Evolutionary conservation across 2,113 vertebrate genomes (phyloP).

Genomic region (Chlamydotis undulata): DNA sequence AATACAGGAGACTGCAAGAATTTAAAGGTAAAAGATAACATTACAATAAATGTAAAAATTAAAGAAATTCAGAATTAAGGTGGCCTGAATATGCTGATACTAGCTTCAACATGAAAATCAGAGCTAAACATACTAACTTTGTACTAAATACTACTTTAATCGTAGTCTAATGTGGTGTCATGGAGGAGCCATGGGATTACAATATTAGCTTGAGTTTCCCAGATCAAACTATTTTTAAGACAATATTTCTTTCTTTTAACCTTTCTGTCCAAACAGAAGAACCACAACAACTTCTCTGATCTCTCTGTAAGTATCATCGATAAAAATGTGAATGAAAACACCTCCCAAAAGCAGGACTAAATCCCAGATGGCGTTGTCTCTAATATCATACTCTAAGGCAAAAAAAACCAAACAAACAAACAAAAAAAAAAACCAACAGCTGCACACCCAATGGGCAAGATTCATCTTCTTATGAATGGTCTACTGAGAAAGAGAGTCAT

Average conservation of each 20-base stretch:
- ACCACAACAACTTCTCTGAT: background rate
- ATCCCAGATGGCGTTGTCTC: background rate
- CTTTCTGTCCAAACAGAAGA: background rate
- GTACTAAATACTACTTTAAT: background rate
- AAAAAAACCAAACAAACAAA: background rate
- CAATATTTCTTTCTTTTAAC: background rate
- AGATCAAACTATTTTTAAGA: background rate
- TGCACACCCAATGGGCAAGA: background rate
- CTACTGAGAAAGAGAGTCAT: background rate
- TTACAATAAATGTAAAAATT: background rate
- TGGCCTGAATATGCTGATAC: background rate
- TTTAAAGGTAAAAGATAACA: fast-evolving
- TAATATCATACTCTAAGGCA: background rate
- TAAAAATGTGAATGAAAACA: background rate
- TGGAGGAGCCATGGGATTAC: background rate
- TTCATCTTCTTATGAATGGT: background rate
- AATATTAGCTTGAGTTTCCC: background rate
- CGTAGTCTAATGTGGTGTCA: background rate
- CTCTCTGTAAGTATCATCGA: background rate
- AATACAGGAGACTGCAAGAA: background rate
- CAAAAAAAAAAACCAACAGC: background rate
- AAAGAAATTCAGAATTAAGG: background rate
- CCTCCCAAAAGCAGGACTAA: background rate
- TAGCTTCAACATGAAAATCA: background rate
- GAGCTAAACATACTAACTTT: background rate